Percentiles rank a stretch among this genome's conserved stretches.
phyloP scores from a whole-genome alignment of 2,113 vertebrate genomes.

The Osmerus mordax region DNA sequence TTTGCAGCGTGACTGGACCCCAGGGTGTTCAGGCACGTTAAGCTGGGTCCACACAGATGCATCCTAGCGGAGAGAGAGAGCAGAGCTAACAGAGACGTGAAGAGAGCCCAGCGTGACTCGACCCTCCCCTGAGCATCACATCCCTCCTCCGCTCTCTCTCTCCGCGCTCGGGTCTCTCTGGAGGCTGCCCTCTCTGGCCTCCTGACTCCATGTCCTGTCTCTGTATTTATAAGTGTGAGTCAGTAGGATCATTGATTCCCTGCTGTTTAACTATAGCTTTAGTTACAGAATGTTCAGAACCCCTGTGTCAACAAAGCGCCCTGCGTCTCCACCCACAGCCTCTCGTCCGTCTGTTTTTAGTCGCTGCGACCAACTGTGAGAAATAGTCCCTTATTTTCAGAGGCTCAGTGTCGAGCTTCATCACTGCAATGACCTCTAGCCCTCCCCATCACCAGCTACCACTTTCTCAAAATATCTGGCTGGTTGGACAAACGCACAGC shows the following conservation, averaged over 20 bases:
- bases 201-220: slow-evolving; percentile 3
- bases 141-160: not conserved
- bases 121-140: not conserved
- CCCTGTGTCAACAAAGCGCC: slow-evolving; percentile 38
- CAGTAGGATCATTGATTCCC: slow-evolving; percentile 10
- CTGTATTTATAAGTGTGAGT: slow-evolving; percentile 42
- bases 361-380: slow-evolving; percentile 29
- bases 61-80: too few species aligned
- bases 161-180: not conserved
- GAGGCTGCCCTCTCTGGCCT: not conserved
- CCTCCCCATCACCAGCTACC: slow-evolving; percentile 20
- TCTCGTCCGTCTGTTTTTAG: slow-evolving; percentile 49
- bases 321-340: slow-evolving; percentile 18
- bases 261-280: slow-evolving; percentile 21
- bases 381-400: slow-evolving; percentile 48
- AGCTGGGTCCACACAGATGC: too few species aligned
- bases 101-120: not conserved
- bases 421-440: slow-evolving; percentile 26
- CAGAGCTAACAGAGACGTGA: too few species aligned
- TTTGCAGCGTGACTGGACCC: not conserved
- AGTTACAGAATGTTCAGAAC: slow-evolving; percentile 47
- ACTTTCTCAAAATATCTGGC: slow-evolving; percentile 38
- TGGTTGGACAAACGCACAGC: not conserved
- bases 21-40: too few species aligned
- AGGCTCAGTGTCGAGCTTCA: slow-evolving; percentile 37